These are phyloP conservation scores for Phocoena phocoena DNA, from an alignment of 2,113 vertebrate species.

Conservation along the genomic window DNA sequence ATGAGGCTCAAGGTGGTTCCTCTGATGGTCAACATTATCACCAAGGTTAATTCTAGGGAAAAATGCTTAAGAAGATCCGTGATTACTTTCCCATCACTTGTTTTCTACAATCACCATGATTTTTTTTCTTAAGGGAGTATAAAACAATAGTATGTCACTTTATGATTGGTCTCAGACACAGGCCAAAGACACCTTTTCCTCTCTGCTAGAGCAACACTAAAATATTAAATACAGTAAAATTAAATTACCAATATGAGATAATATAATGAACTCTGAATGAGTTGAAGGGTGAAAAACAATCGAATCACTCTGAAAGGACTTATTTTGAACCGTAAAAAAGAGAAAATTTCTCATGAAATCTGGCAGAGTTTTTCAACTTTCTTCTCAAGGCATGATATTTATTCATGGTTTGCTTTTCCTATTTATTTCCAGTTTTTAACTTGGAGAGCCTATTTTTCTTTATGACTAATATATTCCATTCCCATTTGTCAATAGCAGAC, in stretches of 20 bases:
- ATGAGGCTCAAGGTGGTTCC: not conserved
- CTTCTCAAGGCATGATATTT: constrained; percentile 26
- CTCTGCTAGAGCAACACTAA: not conserved
- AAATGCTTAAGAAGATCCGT: not conserved
- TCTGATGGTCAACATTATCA: not conserved
- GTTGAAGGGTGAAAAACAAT: not conserved
- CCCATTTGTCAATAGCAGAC: constrained; percentile 10
- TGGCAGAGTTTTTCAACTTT: not conserved
- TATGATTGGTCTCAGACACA: not conserved
- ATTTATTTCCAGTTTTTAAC: constrained; percentile 54
- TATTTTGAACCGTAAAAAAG: not conserved
- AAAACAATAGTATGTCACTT: not conserved
- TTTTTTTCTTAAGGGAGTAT: not conserved
- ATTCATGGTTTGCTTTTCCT: constrained; percentile 49
- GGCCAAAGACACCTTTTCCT: not conserved
- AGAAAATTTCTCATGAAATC: constrained; percentile 37
- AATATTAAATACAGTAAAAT: not conserved
- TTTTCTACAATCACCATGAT: not conserved
- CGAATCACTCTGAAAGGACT: not conserved
- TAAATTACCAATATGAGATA: not conserved
- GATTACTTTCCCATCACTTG: not conserved
- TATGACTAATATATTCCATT: constrained; percentile 42
- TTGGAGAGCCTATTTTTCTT: constrained; percentile 41
- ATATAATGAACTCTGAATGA: constrained; percentile 26
- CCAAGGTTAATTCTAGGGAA: not conserved